Conservation (phyloP, 2,113 vertebrate genomes). For the Cheilinus undulatus region DNA sequence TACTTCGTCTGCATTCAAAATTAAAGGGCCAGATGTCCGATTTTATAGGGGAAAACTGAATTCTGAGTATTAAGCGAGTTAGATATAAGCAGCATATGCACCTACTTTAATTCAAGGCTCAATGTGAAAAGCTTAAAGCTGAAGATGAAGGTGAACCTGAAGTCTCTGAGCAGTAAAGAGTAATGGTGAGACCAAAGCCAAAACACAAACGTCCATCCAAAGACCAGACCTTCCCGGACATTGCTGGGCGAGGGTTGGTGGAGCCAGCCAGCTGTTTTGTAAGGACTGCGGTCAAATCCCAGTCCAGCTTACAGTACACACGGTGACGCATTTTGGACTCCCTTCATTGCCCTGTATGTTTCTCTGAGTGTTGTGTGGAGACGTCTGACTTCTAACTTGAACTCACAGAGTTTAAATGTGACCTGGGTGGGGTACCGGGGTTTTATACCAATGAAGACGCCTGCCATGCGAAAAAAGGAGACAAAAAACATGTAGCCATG, state of each 20-base stretch:
- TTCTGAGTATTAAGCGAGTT: no score
- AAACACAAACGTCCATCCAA: constrained; percentile 8
- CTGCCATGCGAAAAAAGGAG: background rate
- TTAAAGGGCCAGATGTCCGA: no score
- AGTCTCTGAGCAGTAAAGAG: constrained; percentile 17
- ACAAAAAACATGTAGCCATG: no score
- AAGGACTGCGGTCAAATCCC: constrained; percentile 44
- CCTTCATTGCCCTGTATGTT: constrained; percentile 6
- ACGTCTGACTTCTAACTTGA: background rate
- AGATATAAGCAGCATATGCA: no score
- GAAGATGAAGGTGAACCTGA: constrained; percentile 24
- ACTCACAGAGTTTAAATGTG: background rate
- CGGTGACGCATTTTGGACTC: constrained; percentile 53
- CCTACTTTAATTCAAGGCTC: no score
- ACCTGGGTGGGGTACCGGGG: background rate
- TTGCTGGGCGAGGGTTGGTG: constrained; percentile 23
- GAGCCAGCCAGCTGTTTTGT: constrained; percentile 18
- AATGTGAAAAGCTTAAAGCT: background rate
- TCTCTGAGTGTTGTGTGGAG: background rate
- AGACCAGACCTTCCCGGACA: constrained; percentile 24
- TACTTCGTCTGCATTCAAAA: no score
- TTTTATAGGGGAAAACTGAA: no score
- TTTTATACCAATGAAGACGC: background rate
- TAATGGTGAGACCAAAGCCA: constrained; percentile 19
- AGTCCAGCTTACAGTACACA: constrained; percentile 12